Conservation (phyloP, 2,888 invertebrate genomes). For the Onchidella celtica region DNA sequence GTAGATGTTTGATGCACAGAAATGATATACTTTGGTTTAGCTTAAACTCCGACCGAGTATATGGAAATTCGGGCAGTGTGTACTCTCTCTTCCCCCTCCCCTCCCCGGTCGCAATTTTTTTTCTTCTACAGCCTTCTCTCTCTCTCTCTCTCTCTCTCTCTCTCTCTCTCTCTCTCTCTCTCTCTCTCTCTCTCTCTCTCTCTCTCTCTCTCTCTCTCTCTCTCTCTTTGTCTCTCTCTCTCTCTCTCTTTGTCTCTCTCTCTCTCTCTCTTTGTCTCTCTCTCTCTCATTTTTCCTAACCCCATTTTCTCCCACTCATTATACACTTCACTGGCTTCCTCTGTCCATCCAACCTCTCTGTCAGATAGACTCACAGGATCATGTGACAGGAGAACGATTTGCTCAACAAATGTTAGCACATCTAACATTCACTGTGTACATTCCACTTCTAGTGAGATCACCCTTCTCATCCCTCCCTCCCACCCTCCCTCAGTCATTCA, state of each 20-base stretch:
- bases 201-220: neutral
- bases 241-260: too few species aligned
- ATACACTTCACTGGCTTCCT: neutral
- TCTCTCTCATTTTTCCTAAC: too few species aligned
- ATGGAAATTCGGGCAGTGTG: too few species aligned
- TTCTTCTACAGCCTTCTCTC: neutral
- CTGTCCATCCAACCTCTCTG: neutral
- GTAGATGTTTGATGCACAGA: too few species aligned
- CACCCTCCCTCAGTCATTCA: neutral
- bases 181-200: neutral
- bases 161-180: neutral
- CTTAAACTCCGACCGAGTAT: too few species aligned
- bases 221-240: too few species aligned
- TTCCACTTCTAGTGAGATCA: neutral
- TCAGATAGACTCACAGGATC: neutral
- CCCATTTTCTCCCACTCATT: too few species aligned
- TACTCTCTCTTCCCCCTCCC: too few species aligned
- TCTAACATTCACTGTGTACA: neutral
- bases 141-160: neutral
- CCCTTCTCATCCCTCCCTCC: neutral
- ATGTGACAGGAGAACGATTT: too few species aligned
- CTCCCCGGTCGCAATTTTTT: too few species aligned
- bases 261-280: too few species aligned
- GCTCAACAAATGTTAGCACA: neutral
- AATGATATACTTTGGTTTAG: too few species aligned